Evolutionary conservation across 2,888 invertebrate species (phyloP).

Genomic region (Aphrophora alni): DNA sequence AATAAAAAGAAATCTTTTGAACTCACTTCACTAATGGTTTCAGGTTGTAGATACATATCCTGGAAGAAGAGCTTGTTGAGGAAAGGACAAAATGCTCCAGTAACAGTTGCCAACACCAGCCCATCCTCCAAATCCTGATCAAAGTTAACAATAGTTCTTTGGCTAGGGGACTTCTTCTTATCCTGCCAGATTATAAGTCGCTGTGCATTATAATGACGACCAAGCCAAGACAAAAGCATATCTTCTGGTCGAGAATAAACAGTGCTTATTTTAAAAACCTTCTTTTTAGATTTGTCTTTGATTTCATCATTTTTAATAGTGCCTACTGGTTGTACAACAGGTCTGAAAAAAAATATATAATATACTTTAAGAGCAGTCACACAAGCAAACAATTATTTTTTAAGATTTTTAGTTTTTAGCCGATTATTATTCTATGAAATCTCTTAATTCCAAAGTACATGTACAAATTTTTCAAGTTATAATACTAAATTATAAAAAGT

Average conservation of each 20-base stretch:
- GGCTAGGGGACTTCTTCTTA: conserved; percentile 13
- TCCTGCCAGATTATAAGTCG: conserved; percentile 57
- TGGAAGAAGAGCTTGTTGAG: conserved; percentile 59
- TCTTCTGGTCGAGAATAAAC: conserved; percentile 36
- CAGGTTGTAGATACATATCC: conserved; percentile 60
- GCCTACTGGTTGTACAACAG: no score
- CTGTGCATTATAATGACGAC: conserved; percentile 56
- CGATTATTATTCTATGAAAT: no score
- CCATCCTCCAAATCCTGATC: conserved; percentile 64
- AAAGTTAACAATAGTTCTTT: conserved; percentile 56
- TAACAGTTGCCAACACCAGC: conserved; percentile 63
- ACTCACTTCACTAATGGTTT: conserved; percentile 55
- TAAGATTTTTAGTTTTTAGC: no score
- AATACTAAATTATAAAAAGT: no score
- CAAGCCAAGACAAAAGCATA: conserved; percentile 58
- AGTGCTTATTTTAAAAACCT: conserved; percentile 1
- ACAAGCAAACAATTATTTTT: no score
- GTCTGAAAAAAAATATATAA: no score
- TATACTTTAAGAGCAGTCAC: no score
- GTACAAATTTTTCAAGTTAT: no score
- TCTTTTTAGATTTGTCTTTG: neutral
- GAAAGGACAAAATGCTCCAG: conserved; percentile 66
- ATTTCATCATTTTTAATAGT: no score
- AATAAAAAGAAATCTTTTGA: no score
- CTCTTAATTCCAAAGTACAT: no score